These are phyloP conservation scores for Zosterops hypoxanthus DNA, from an alignment of 2,113 vertebrate genomes.

Conservation along the genomic window DNA sequence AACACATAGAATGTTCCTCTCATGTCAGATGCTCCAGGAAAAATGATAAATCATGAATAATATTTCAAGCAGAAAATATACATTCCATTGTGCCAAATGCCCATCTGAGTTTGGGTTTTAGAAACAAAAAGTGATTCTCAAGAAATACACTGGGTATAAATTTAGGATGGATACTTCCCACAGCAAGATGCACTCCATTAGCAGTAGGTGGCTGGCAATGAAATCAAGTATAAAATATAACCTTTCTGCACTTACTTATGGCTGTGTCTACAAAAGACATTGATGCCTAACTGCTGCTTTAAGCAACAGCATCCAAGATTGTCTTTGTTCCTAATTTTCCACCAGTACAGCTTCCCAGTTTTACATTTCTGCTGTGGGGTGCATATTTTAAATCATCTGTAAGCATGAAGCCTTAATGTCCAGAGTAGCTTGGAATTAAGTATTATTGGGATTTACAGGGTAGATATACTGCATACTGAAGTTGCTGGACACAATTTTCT, in stretches of 20 bases:
- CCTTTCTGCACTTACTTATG: slow-evolving; percentile 31
- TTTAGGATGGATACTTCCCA: slow-evolving; percentile 46
- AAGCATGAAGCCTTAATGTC: neutral
- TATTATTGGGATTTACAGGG: neutral
- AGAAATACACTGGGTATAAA: slow-evolving; percentile 12
- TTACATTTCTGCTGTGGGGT: neutral
- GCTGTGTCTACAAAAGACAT: neutral
- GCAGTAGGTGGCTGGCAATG: slow-evolving; percentile 23
- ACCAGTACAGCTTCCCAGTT: neutral
- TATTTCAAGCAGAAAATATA: slow-evolving; percentile 47
- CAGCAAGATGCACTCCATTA: slow-evolving; percentile 49
- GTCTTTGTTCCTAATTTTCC: neutral
- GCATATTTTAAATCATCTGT: neutral
- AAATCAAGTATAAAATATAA: slow-evolving; percentile 53
- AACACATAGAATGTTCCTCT: slow-evolving; percentile 61
- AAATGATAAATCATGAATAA: slow-evolving; percentile 66
- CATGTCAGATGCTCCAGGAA: slow-evolving; percentile 53
- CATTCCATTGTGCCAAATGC: slow-evolving; percentile 44
- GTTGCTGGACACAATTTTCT: neutral
- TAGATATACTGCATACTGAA: neutral
- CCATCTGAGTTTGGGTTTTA: slow-evolving; percentile 20
- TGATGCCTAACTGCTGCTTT: neutral
- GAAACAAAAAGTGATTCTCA: slow-evolving; percentile 22
- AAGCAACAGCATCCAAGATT: neutral
- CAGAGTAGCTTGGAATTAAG: neutral